Evolutionary conservation across 2,113 vertebrate genomes (phyloP), one percentile per base, ranked within the genome.

Genomic region (Gymnocephalus cernua): DNA sequence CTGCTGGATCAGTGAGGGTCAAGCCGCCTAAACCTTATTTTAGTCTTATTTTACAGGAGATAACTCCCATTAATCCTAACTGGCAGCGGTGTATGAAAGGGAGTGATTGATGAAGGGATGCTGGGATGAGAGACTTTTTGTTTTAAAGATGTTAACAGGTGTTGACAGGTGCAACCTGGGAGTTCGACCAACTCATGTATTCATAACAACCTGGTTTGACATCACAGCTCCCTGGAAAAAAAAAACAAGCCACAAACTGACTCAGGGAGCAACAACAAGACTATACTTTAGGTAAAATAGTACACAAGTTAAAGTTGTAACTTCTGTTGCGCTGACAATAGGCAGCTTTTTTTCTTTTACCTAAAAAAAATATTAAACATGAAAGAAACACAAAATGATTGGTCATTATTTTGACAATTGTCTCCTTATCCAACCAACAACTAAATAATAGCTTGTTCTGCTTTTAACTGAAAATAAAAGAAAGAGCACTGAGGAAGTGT

Each of bases 21-120:
- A 84, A 61, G 38, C 59, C 44, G 70, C 83, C 84, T 77, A 41
- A 87, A 84, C 74, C 70, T 70, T 87, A 82, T 90, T 89, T 86
- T 50, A 72, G 80, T 70, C 63, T 83, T 82, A 73, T 86, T 91
- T 87, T 51, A 73, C 73, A 80, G 56, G 38, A 69, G 79, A 89
- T 91, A 91, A 66, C 35, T 35, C 62, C 32, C 57, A 41, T 23
- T 91, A 86, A 86, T 92, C 85, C 78, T 59, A 16, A 61, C 53
- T 5, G 45, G 63, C 65, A 10, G 4, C 13, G 15, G 4, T 9
- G 47, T 27, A 53, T 64, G 35, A 68, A 44, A 47, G 32, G 51
- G 18, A 59, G 47, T 21, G 70, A 54, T 45, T 13, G 47, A 29
- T 44, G 15, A 47, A 67, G 41, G 16, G 57, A 57, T 3, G 23